phyloP scores from a whole-genome alignment of 1,140 invertebrate species.

The Asbolus verrucosus region DNA sequence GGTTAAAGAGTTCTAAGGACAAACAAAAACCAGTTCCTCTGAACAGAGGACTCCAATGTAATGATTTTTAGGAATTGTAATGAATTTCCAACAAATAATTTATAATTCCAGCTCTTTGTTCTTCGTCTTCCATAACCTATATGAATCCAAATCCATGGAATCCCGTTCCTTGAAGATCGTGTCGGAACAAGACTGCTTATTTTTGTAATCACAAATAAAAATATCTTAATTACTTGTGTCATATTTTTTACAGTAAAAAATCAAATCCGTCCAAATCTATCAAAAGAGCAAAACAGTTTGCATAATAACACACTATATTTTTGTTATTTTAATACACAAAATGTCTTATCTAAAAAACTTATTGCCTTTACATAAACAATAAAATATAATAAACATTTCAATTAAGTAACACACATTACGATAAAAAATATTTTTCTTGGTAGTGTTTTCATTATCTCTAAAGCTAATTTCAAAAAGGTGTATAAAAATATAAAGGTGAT shows the following conservation, averaged over 20 bases:
- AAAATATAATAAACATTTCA: neutral
- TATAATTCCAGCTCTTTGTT: slow-evolving; percentile 67
- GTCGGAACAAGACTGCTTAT: too few species aligned
- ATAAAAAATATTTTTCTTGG: slow-evolving; percentile 10
- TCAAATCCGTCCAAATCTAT: too few species aligned
- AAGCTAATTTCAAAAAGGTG: slow-evolving; percentile 6
- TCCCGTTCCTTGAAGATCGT: slow-evolving; percentile 66
- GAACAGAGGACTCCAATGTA: slow-evolving; percentile 69
- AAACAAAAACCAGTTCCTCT: slow-evolving; percentile 69
- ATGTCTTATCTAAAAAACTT: too few species aligned
- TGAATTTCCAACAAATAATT: slow-evolving; percentile 13
- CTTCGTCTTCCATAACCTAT: slow-evolving; percentile 69
- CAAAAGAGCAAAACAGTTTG: too few species aligned
- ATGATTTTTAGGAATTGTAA: slow-evolving; percentile 48
- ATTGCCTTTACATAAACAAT: too few species aligned
- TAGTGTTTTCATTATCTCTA: slow-evolving; percentile 1
- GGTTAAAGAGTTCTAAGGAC: slow-evolving; percentile 68
- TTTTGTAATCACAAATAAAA: slow-evolving; percentile 1
- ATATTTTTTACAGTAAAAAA: too few species aligned
- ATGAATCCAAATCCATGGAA: slow-evolving; percentile 62
- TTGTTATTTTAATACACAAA: too few species aligned
- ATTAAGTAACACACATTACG: slow-evolving; percentile 6
- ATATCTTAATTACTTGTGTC: neutral
- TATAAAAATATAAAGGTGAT: slow-evolving; percentile 38
- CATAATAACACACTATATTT: too few species aligned